Evolutionary conservation across 2,113 vertebrate genomes (phyloP), one percentile per base, ranked within the genome.

Genomic region (Symphodus melops): DNA sequence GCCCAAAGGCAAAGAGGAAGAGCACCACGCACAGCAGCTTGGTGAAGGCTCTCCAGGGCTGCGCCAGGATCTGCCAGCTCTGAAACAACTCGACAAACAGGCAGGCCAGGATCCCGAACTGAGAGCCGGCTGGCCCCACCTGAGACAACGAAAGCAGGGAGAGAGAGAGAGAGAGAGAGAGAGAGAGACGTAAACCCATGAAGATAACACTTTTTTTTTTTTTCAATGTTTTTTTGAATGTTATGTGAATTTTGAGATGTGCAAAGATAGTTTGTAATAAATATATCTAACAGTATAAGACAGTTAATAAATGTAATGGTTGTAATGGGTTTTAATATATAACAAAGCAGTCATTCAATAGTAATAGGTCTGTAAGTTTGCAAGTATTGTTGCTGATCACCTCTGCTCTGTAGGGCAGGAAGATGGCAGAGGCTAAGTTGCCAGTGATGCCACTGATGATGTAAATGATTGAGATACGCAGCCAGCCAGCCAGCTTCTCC

Each of bases 11-110:
- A 75, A 99, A 99, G 63, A 99, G 96, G 93, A 97, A 97, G 68
- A 99, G 95, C 75, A 99, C 96, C 87, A 99, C 96, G 0, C 95
- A 97, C 86, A 98, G 91, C 54, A 99, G 95, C 90, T 99, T 99
- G 90, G 94, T 94, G 89, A 99, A 96, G 64, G 98, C 98, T 7
- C 95, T 93, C 97, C 98, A 99, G 4, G 98, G 98, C 87, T 96
- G 94, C 0, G 96, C 98, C 86, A 99, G 95, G 92, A 99, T 97
- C 94, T 99, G 98, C 98, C 98, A 99, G 84, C 98, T 98, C 94
- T 99, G 98, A 86, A 99, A 96, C 81, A 99, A 92, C 92, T 99
- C 98, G 95, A 99, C 98, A 21, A 99, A 99, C 62, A 99, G 95
- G 87, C 98, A 99, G 77, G 98, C 98, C 89, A 99, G 92, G 91